Evolutionary conservation across 2,113 vertebrate genomes (phyloP).

Genomic region (Polypterus senegalus): DNA sequence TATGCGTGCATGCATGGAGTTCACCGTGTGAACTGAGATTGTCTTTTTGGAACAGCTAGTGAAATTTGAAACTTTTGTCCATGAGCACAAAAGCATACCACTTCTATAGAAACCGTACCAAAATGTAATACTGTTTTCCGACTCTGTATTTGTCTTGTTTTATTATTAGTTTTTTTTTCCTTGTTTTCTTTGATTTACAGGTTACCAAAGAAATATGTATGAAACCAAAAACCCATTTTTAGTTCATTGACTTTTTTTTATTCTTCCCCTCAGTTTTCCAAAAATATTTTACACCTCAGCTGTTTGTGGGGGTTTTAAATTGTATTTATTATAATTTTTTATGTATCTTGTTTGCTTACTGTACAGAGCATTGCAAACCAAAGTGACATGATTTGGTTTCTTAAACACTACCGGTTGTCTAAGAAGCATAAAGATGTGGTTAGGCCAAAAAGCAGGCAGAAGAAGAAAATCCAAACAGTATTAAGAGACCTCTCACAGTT

Average conservation of each 20-base stretch:
- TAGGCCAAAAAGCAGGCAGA: slow-evolving; percentile 30
- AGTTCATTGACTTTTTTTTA: too few relatives aligned
- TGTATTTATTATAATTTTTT: not conserved
- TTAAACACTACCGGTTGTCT: slow-evolving; percentile 26
- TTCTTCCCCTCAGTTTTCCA: too few relatives aligned
- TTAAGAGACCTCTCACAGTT: slow-evolving; percentile 39
- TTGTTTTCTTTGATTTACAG: slow-evolving; percentile 27
- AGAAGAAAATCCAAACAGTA: slow-evolving; percentile 24
- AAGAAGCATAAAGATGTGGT: slow-evolving; percentile 26
- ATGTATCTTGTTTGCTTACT: slow-evolving; percentile 26
- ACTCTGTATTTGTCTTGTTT: slow-evolving; percentile 32
- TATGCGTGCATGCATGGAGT: slow-evolving; percentile 46
- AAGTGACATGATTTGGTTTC: slow-evolving; percentile 44
- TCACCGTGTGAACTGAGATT: slow-evolving; percentile 50
- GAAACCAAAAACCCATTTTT: not conserved
- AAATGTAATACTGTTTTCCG: slow-evolving; percentile 40
- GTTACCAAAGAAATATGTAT: not conserved
- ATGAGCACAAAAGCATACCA: slow-evolving; percentile 36
- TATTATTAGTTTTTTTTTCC: slow-evolving; percentile 29
- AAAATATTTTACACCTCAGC: too few relatives aligned
- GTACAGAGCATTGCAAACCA: slow-evolving; percentile 59
- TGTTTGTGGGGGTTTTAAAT: not conserved
- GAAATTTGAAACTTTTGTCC: slow-evolving; percentile 35
- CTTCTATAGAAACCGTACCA: slow-evolving; percentile 51
- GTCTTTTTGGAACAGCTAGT: slow-evolving; percentile 43